phyloP scores from a whole-genome alignment of 2,113 vertebrate species.

The Heptranchias perlo region DNA sequence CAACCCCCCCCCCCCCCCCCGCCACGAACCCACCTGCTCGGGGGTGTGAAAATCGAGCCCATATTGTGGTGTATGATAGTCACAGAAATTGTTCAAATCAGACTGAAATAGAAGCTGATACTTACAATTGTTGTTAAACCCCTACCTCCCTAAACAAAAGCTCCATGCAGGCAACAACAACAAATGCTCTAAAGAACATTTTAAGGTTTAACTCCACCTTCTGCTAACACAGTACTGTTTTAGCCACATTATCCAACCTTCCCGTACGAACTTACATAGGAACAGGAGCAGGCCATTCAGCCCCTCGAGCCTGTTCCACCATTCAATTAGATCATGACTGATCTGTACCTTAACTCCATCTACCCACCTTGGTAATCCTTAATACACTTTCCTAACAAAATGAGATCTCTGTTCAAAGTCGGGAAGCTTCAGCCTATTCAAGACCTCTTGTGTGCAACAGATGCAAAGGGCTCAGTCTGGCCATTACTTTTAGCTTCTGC shows the following conservation, averaged over 20 bases:
- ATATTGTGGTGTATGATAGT: neutral
- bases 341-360: no score
- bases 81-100: neutral
- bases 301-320: no score
- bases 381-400: no score
- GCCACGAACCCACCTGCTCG: no score
- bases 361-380: no score
- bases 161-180: neutral
- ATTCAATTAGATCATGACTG: no score
- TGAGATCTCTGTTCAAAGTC: neutral
- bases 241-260: neutral
- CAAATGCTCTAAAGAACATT: neutral
- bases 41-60: no score
- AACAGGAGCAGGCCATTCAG: no score
- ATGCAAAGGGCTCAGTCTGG: neutral
- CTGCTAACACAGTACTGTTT: neutral
- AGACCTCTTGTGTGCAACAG: neutral
- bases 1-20: no score
- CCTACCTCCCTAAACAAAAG: neutral
- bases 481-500: neutral
- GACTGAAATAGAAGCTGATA: neutral
- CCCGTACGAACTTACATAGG: no score
- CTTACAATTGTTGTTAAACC: neutral
- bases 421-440: neutral
- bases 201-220: neutral